Percentiles rank a stretch among this genome's conserved stretches.
Conservation (phyloP, 2,113 vertebrate genomes). For the Scalopus aquaticus region DNA sequence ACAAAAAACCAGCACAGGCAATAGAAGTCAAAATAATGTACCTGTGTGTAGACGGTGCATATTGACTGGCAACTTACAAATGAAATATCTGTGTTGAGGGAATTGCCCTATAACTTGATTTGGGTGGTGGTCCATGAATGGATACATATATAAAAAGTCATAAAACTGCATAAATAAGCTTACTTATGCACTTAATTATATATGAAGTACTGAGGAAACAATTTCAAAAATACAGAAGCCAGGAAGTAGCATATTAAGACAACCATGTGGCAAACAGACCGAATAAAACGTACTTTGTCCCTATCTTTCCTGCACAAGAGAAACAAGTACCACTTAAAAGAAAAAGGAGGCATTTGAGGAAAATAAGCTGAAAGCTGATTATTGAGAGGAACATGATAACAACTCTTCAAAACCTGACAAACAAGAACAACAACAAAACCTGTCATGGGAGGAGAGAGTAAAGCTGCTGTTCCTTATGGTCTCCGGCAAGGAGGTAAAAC, state of each 20-base stretch:
- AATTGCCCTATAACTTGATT: neutral
- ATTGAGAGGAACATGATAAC: neutral
- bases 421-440: neutral
- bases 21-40: neutral
- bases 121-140: neutral
- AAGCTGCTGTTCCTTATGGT: neutral
- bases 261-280: neutral
- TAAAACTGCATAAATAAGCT: neutral
- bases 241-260: neutral
- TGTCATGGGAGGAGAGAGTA: neutral
- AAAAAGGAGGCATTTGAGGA: neutral
- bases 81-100: neutral
- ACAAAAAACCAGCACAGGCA: neutral
- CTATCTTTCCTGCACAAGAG: neutral
- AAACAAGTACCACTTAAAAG: neutral
- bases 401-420: neutral
- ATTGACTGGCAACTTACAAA: neutral
- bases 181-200: neutral
- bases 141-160: neutral
- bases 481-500: neutral
- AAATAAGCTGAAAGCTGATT: neutral
- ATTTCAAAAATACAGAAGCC: neutral
- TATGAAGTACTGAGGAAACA: neutral
- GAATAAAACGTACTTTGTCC: neutral
- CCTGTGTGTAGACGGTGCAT: fast-evolving